phyloP scores from a whole-genome alignment of 2,113 vertebrate species.

The Formicarius rufipectus region DNA sequence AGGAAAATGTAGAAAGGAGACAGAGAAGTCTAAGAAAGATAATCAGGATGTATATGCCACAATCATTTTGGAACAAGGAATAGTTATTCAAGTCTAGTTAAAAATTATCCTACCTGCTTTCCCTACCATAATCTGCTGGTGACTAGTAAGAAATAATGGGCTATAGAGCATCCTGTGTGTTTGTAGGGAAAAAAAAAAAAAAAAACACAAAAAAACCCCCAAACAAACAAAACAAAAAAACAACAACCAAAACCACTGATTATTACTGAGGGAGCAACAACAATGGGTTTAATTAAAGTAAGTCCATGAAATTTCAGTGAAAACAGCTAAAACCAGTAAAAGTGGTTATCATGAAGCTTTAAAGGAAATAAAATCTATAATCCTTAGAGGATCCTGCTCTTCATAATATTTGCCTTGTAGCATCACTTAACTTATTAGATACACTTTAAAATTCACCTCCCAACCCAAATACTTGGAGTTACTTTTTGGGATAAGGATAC shows the following conservation, averaged over 20 bases:
- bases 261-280: not conserved
- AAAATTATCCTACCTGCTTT: not conserved
- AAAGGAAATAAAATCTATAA: not conserved
- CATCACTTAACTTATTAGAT: not conserved
- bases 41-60: not conserved
- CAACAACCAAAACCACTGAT: too few relatives aligned
- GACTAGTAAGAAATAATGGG: not conserved
- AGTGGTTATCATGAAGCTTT: not conserved
- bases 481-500: not conserved
- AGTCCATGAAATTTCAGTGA: not conserved
- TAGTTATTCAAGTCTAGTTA: not conserved
- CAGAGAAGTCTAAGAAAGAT: not conserved
- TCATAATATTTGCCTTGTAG: not conserved
- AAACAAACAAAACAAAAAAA: not conserved
- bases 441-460: not conserved
- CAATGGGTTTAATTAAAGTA: not conserved
- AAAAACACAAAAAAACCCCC: not conserved
- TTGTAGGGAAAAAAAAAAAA: not conserved
- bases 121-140: not conserved
- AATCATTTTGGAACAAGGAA: not conserved
- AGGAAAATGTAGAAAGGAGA: not conserved
- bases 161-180: not conserved
- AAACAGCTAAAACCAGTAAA: not conserved
- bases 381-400: not conserved
- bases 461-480: not conserved